Evolutionary conservation across 2,113 vertebrate genomes (phyloP).

Genomic region (Grantiella picta): DNA sequence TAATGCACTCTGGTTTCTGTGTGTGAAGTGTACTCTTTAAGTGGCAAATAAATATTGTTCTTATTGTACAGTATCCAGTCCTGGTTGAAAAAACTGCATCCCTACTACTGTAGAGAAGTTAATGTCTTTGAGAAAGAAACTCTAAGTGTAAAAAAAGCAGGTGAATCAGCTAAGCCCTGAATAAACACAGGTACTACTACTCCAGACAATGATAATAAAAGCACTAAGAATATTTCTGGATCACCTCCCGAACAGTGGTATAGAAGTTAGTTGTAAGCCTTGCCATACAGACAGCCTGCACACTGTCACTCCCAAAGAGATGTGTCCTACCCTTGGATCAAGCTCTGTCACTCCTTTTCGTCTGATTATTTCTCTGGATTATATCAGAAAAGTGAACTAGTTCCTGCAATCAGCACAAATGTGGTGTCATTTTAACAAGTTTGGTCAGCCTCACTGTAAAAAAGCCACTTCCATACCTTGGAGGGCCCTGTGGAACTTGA

Average conservation of each 20-base stretch:
- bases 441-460: neutral
- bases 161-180: neutral
- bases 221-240: neutral
- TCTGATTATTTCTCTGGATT: neutral
- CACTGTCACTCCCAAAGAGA: neutral
- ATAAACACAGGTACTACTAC: neutral
- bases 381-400: neutral
- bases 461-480: neutral
- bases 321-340: neutral
- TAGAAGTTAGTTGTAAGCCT: neutral
- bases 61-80: neutral
- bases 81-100: neutral
- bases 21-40: neutral
- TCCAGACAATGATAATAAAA: neutral
- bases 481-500: neutral
- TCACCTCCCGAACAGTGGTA: neutral
- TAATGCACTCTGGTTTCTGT: neutral
- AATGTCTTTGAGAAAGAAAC: neutral
- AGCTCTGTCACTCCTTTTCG: neutral
- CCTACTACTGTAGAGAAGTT: neutral
- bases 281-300: neutral
- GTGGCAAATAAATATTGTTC: neutral
- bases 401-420: neutral
- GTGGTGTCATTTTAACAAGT: neutral
- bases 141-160: neutral